phyloP scores from a whole-genome alignment of 2,888 invertebrate genomes.

The Agriopis leucophaearia region DNA sequence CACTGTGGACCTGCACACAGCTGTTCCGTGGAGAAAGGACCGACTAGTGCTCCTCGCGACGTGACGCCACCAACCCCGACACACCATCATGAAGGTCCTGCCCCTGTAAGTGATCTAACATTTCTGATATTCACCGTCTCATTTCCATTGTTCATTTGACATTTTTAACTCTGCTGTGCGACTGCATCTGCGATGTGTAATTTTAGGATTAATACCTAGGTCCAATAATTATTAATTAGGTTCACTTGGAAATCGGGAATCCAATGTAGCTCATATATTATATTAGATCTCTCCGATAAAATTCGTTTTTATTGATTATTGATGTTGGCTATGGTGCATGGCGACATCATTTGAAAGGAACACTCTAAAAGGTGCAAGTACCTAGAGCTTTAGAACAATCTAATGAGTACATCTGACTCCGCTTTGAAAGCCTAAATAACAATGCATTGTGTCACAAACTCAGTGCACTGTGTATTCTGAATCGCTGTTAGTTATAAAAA shows the following conservation, averaged over 20 bases:
- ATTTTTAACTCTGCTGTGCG: constrained; percentile 66
- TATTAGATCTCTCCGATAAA: not conserved
- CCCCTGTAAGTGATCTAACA: constrained; percentile 69
- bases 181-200: constrained; percentile 69
- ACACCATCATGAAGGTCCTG: constrained; percentile 73
- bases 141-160: constrained; percentile 33
- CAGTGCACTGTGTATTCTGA: constrained; percentile 50
- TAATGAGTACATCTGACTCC: constrained; percentile 18
- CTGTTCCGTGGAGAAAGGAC: constrained; percentile 73
- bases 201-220: not conserved
- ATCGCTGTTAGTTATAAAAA: constrained; percentile 51
- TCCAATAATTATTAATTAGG: not conserved
- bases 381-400: constrained; percentile 5
- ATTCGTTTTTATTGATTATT: not conserved
- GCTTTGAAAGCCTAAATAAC: constrained; percentile 31
- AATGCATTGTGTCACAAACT: constrained; percentile 32
- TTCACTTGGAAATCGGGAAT: not conserved
- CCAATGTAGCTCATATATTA: not conserved
- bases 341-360: constrained; percentile 53
- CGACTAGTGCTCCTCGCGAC: constrained; percentile 65
- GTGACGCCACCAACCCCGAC: constrained; percentile 59
- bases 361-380: constrained; percentile 2
- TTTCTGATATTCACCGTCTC: constrained; percentile 20
- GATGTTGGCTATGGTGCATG: constrained; percentile 36
- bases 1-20: constrained; percentile 75